These are phyloP conservation scores for Eupithecia centaureata DNA, from an alignment of 2,888 invertebrate species.

Conservation along the genomic window DNA sequence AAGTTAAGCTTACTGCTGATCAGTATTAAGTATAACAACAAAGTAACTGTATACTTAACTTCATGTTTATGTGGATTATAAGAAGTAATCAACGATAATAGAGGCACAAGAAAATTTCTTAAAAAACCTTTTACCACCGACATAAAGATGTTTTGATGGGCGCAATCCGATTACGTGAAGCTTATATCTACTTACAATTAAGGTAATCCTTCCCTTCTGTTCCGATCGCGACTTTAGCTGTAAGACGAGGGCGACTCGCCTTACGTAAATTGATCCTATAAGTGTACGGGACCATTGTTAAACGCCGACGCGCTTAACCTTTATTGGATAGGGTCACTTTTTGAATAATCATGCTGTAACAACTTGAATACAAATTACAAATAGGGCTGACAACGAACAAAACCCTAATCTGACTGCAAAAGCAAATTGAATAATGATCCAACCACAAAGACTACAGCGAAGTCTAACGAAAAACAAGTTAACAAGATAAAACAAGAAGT, in stretches of 20 bases:
- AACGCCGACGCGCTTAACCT: conserved; percentile 18
- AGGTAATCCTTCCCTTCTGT: conserved; percentile 31
- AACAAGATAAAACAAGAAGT: conserved; percentile 40
- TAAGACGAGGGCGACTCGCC: conserved; percentile 8
- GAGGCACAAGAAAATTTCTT: neutral
- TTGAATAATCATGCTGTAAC: conserved; percentile 21
- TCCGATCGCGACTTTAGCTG: conserved; percentile 22
- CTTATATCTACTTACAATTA: conserved; percentile 33
- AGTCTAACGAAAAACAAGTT: conserved; percentile 20
- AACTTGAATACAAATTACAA: conserved; percentile 13
- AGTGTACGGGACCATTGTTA: conserved; percentile 34
- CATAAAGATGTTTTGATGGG: conserved; percentile 24
- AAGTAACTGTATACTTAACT: neutral
- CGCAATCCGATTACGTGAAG: conserved; percentile 23
- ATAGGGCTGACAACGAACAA: conserved; percentile 11
- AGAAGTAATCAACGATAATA: neutral
- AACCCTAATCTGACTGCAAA: conserved; percentile 15
- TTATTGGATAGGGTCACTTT: conserved; percentile 25
- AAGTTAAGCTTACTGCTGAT: neutral
- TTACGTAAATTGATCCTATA: conserved; percentile 14
- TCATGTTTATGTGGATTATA: neutral
- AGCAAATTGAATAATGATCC: conserved; percentile 24
- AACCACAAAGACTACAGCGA: conserved; percentile 9
- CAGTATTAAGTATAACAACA: neutral
- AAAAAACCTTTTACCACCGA: conserved; percentile 8